Evolutionary conservation across 1,140 invertebrate genomes (phyloP).

Genomic region (Meloidogyne chitwoodi): DNA sequence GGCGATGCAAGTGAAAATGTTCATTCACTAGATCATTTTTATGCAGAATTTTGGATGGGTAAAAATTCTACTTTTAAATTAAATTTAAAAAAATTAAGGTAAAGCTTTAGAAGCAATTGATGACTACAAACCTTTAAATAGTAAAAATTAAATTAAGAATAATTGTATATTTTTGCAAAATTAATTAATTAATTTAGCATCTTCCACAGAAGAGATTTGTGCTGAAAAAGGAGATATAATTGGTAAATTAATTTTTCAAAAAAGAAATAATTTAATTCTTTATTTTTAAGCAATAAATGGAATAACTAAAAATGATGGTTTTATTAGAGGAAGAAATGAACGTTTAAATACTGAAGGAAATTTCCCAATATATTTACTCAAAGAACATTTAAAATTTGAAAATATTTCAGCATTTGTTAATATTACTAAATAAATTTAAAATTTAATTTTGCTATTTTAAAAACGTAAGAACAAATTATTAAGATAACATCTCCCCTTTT

Average conservation of each 20-base stretch:
- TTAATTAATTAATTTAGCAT: too few species aligned
- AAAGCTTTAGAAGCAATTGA: not conserved
- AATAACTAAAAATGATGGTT: not conserved
- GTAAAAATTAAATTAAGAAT: not conserved
- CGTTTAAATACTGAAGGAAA: not conserved
- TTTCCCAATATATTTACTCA: not conserved
- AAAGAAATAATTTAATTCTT: not conserved
- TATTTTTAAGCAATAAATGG: not conserved
- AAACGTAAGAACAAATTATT: too few species aligned
- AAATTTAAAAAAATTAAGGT: too few species aligned
- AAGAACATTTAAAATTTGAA: not conserved
- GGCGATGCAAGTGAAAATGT: conserved; percentile 50
- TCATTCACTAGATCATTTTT: conserved; percentile 49
- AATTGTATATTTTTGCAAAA: too few species aligned
- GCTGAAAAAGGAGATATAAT: not conserved
- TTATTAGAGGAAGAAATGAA: not conserved
- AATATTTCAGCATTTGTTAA: not conserved
- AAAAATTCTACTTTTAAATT: too few species aligned
- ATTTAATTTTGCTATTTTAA: too few species aligned
- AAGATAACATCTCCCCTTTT: too few species aligned
- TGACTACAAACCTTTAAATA: not conserved
- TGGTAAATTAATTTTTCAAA: not conserved
- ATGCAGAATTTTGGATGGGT: too few species aligned
- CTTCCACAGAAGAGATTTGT: not conserved
- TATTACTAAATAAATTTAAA: not conserved